Evolutionary conservation across 2,888 invertebrate genomes (phyloP).

Genomic region (Sminthurides aquaticus): DNA sequence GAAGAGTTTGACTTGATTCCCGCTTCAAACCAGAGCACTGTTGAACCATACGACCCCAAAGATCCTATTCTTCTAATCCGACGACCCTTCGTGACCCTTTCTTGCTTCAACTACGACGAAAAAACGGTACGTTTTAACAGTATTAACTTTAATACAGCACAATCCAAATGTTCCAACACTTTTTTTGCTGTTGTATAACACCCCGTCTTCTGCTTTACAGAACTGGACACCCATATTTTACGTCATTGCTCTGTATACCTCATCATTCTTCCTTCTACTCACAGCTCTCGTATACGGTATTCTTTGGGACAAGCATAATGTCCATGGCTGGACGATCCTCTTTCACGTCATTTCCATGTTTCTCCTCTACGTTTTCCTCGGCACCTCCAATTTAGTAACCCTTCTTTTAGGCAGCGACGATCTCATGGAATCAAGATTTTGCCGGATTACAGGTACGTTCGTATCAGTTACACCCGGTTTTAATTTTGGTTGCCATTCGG

Average conservation of each 20-base stretch:
- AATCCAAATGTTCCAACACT: too few relatives aligned
- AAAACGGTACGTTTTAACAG: constrained; percentile 6
- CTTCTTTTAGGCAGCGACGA: constrained; percentile 8
- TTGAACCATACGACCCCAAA: background rate
- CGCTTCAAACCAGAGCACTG: background rate
- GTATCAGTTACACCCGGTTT: background rate
- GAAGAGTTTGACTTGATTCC: constrained; percentile 1
- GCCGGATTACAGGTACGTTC: constrained; percentile 16
- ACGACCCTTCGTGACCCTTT: constrained; percentile 3
- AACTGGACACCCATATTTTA: constrained; percentile 9
- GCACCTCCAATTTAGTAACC: constrained; percentile 11
- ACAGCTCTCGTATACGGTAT: constrained; percentile 21
- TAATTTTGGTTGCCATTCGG: background rate
- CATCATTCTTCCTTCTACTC: constrained; percentile 22
- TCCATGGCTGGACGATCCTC: constrained; percentile 26
- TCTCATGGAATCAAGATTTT: background rate
- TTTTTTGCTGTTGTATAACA: too few relatives aligned
- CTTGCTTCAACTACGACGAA: background rate
- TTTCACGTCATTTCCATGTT: constrained; percentile 20
- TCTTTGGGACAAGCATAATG: constrained; percentile 21
- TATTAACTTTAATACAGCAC: too few relatives aligned
- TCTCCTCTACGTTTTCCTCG: constrained; percentile 24
- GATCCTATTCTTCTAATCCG: background rate
- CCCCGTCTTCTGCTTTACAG: too few relatives aligned
- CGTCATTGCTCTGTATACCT: constrained; percentile 18